Evolutionary conservation across 1,140 invertebrate species (phyloP), one percentile per base, ranked within the genome.

Genomic region (Solenopsis invicta): DNA sequence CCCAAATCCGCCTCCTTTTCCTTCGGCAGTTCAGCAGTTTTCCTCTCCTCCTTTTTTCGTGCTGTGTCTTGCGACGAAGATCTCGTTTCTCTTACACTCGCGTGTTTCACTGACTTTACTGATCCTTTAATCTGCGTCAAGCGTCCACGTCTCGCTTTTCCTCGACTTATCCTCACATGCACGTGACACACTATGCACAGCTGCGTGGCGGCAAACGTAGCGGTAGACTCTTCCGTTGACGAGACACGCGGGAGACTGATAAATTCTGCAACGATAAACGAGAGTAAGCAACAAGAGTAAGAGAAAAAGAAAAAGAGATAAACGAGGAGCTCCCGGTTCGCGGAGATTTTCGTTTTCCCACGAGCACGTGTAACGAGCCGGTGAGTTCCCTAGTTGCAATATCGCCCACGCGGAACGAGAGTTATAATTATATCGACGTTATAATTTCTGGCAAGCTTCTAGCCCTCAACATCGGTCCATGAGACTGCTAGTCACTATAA

Each of bases 231-330:
- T 24, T 41, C 9, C 34, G 78, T 71, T 37, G 37, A 21, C 37
- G 37, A 45, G 61, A 21, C 12, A 45, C 45, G 61, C 16, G 48
- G n/a, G 18, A 21, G 9, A 18, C 50, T 16, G 45, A 45, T 29
- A n/a, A 59, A 24, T 61, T 50, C 80, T 75, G 41, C 29, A 74
- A 72, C 24, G 64, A 82, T 6, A 61, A 82, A 84, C 69, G 41
- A 37, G 41, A 34, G 37, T 21, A 16, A 21, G 37, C 41, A 6
- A 41, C 8, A 34, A 41, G 41, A 24, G 52, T 45, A 16, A 59
- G 6, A 18, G 13, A 48, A 13, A n/a, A 29, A 67, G n/a, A 9
- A 4, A 62, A 4, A 69, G 9, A 24, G 18, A 48, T 16, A 45
- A 41, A n/a, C 16, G 12, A 74, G 80, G n/a, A 50, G 13, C 18